Base-by-base conservation (phyloP, 2,888 invertebrate genomes). In the Cephus spinipes region DNA sequence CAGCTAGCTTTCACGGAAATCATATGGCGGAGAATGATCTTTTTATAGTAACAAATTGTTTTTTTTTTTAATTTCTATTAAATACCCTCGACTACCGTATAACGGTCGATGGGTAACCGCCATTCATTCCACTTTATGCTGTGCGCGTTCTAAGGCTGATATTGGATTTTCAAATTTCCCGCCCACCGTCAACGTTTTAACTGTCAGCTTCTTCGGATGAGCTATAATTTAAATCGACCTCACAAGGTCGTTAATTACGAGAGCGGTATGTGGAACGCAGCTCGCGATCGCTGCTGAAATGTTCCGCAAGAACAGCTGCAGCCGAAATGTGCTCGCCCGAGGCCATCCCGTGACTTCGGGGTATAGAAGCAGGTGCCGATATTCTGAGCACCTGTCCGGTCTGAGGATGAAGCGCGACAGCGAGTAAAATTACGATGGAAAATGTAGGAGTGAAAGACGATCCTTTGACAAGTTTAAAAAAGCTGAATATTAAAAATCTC, bases 1-100 rank as follows among this genome's bases (percentile, higher is more conserved):
- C 12, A 71, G 32, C 69, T 68, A 86, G 81, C 86, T 86, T 86
- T 87, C 86, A 86, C 87, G 83, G 84, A 84, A 86, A 86, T 85
- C 78, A 87, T 84, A 83, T n/a, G 71, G 32, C 71, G 55, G 23
- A 23, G 23, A 55, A 23, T 55, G 23, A 55, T 23, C 55, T 23
- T 55, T 55, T 55, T 55, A 2, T 23, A 55, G 55, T 55, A 55
- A 55, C 9, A 23, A 23, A 55, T 55, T 12, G 3, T 12, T 3
- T 3, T 35, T 35, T 35, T 55, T 15, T 40, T 40, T 12, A 55
- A 2, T 55, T 9, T 9, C 23, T 55, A 23, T 9, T 2, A 55
- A 55, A 55, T 55, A 55, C 9, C 55, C 0, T 23, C 23, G 55
- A 55, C 55, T 23, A 55, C 23, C 40, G 15, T 15, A 15, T 36